Base-by-base conservation (phyloP, 2,797 vertebrate genomes). In the Peromyscus attwateri region DNA sequence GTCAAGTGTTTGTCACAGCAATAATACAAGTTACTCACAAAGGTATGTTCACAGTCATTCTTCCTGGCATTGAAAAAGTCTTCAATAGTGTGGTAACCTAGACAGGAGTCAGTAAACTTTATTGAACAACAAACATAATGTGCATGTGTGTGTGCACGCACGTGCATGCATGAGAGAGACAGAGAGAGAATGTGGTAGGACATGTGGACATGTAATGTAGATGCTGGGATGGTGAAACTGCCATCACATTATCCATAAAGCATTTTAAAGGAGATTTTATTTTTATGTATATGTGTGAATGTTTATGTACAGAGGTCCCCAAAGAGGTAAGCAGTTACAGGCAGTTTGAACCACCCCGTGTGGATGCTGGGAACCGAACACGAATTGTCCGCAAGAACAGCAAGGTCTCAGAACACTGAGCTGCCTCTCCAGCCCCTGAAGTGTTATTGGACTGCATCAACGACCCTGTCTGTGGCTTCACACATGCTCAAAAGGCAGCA, bases 11-110 rank as follows among this genome's bases (percentile, higher is more conserved):
- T 87, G 43, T n/a, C 34, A 52, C 12, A 52, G 12, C 64, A n/a
- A 52, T 64, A 70, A 70, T 27, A 52, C 31, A 70, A 27, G 49
- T 37, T n/a, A n/a, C 62, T 52, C 43, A 87, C 83, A 37, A 6
- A 71, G 64, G 21, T 64, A 92, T 73, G 84, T 92, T 57, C 91
- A 57, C 37, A 87, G 43, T 73, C 46, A 46, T 25, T 87, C 60
- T 87, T 91, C 60, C 76, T 66, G 71, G 17, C 62, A 83, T 10
- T 96, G 92, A 80, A 94, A 23, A 80, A 52, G 64, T 83, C 94
- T 83, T 55, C 52, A 87, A 68, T 71, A 83, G 31, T 40, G 29
- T 10, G 84, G 17, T 29, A 68, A 80, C 52, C 77, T 94, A 91
- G 52, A 43, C 25, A 85, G 14, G 13, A 25, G 31, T 87, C 77